Percentiles rank a stretch among this genome's conserved stretches.
These are phyloP conservation scores for Gastrophryne carolinensis DNA, from an alignment of 2,797 vertebrate species.

Conservation along the genomic window DNA sequence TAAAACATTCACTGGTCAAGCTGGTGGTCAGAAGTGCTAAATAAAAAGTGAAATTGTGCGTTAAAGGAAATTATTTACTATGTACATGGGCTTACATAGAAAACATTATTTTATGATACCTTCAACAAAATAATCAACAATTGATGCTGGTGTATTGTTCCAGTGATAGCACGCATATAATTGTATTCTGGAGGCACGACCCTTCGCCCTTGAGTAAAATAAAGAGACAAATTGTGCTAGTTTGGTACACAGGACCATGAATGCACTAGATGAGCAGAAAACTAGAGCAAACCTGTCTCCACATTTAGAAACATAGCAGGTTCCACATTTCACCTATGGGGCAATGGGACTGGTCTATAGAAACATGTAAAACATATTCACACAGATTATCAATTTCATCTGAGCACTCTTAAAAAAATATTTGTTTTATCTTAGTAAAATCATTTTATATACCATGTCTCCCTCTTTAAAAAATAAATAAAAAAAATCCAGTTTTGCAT, in stretches of 20 bases:
- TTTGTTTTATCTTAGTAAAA: conserved; percentile 83
- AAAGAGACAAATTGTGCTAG: conserved; percentile 67
- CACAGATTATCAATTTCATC: conserved; percentile 81
- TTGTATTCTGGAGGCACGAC: conserved; percentile 38
- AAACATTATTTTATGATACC: not conserved
- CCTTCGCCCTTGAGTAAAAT: conserved; percentile 65
- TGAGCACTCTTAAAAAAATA: conserved; percentile 88
- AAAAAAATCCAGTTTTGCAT: conserved; percentile 95
- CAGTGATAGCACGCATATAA: conserved; percentile 19
- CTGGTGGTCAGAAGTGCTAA: not conserved
- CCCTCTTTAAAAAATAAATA: conserved; percentile 87
- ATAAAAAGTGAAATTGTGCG: not conserved
- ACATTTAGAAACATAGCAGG: conserved; percentile 69
- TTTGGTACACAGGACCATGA: conserved; percentile 62
- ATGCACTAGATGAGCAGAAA: conserved; percentile 69
- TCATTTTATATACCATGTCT: conserved; percentile 88
- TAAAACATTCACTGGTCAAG: conserved; percentile 1
- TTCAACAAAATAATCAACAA: not conserved
- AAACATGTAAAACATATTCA: conserved; percentile 83
- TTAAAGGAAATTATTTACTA: not conserved
- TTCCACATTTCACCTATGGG: conserved; percentile 76
- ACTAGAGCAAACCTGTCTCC: conserved; percentile 74
- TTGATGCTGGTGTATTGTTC: not conserved
- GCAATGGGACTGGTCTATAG: conserved; percentile 76
- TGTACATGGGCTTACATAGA: not conserved